A percentile compares a stretch with the other conserved stretches of the same genome.
These are phyloP conservation scores for Anthonomus grandis DNA, from an alignment of 1,140 invertebrate genomes.

Conservation along the genomic window DNA sequence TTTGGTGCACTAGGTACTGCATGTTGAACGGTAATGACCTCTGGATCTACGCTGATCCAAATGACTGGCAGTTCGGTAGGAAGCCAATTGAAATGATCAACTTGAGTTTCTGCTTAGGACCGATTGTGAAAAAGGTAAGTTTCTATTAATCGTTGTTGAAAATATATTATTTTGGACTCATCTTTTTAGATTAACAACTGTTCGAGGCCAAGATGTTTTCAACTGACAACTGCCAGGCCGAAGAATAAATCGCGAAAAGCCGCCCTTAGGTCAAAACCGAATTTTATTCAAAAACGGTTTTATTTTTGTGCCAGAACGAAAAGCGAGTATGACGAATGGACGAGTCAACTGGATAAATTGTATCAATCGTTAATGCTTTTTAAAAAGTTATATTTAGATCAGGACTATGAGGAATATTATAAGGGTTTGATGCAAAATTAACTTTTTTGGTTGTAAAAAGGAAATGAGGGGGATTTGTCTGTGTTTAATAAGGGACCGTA, in stretches of 20 bases:
- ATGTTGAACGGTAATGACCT: slow-evolving; percentile 8
- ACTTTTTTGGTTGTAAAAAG: no score
- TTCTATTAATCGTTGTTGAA: background rate
- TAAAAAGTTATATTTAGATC: no score
- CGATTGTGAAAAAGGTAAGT: slow-evolving; percentile 13
- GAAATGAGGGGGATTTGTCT: no score
- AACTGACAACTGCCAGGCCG: slow-evolving; percentile 16
- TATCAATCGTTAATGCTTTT: slow-evolving; percentile 2
- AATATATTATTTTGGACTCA: background rate
- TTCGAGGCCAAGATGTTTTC: slow-evolving; percentile 14
- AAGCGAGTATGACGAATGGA: slow-evolving; percentile 8
- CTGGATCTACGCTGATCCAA: slow-evolving; percentile 22
- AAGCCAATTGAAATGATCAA: slow-evolving; percentile 11
- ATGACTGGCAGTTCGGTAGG: slow-evolving; percentile 14
- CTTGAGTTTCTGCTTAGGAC: slow-evolving; percentile 17
- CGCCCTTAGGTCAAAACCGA: background rate
- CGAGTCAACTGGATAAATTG: slow-evolving; percentile 6
- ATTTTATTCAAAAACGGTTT: slow-evolving; percentile 8
- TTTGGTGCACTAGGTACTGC: slow-evolving; percentile 28
- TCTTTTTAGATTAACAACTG: slow-evolving; percentile 14
- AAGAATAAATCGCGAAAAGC: background rate
- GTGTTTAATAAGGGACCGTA: no score
- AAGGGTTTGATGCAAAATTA: no score
- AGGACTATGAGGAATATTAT: no score
- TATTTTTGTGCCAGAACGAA: background rate